Base-by-base conservation (phyloP, 2,797 vertebrate genomes). In the Dallia pectoralis region DNA sequence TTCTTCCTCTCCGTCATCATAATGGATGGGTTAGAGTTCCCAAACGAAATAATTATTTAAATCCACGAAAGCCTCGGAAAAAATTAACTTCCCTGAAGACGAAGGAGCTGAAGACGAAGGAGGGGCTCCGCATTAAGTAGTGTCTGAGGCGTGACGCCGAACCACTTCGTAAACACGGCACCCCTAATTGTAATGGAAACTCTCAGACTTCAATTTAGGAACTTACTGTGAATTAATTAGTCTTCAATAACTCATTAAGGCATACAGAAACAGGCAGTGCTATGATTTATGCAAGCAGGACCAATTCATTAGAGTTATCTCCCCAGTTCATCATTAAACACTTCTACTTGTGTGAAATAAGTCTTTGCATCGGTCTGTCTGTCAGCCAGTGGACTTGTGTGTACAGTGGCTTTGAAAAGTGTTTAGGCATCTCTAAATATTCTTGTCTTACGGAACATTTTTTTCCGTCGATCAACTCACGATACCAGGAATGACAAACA, bases 161-260 rank as follows among this genome's bases (percentile, higher is more conserved):
- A 91, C 86, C 53, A 0, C 72, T 80, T 75, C 64, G 83, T 88
- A 85, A 78, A 90, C 73, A 84, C 56, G 61, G 78, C 56, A 32
- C 40, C 62, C 75, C 76, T 71, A 69, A 81, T 82, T 40, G 53
- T 75, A 81, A 79, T 78, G 44, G 71, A 84, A 84, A 74, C 64
- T 82, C 77, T 30, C 64, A 72, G 66, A 76, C 62, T 74, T 87
- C 72, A 84, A 22, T 82, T 61, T 51, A 61, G 79, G 80, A 79
- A 81, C 87, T 82, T 72, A 62, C 33, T 1, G 47, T 73, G 44
- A 84, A 80, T 85, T 86, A 89, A 91, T 90, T 87, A 87, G 76
- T 77, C 75, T 72, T 79, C 71, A 68, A 77, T 87, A 83, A 81
- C 69, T 87, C 82, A 79, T 86, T 88, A 86, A 80, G 67, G 71